Percentiles rank a stretch among this genome's conserved stretches.
Conservation (phyloP, 2,888 invertebrate species). For the Spisula subtruncata region DNA sequence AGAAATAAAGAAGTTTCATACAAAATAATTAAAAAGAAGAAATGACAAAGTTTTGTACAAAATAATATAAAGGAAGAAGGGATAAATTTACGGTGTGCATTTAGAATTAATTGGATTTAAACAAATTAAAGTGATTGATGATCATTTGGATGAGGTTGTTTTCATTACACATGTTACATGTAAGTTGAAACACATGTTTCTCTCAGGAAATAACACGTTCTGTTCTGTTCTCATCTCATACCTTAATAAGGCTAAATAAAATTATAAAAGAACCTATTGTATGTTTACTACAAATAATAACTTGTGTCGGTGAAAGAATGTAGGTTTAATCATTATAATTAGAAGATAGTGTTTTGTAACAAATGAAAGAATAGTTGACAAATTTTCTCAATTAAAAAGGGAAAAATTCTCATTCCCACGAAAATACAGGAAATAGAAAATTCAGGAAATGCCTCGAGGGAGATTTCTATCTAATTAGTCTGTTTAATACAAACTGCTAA, state of each 20-base stretch:
- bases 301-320: background rate
- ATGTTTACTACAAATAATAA: background rate
- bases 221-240: no score
- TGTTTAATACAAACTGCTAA: background rate
- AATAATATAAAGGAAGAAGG: no score
- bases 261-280: background rate
- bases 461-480: background rate
- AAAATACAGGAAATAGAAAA: background rate
- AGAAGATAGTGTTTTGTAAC: background rate
- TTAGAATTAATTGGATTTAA: no score
- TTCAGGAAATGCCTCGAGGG: slow-evolving; percentile 15
- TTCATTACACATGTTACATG: background rate
- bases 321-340: slow-evolving; percentile 5
- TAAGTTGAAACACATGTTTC: no score
- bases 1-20: no score
- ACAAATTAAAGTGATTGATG: no score
- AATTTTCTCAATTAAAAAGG: background rate
- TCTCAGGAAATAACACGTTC: no score
- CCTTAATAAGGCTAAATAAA: background rate
- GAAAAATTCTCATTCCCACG: slow-evolving; percentile 14
- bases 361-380: background rate
- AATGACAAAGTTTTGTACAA: no score
- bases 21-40: no score
- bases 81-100: no score
- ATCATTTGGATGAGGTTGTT: background rate